Evolutionary conservation across 1,140 invertebrate genomes (phyloP).

Genomic region (Limonius californicus): DNA sequence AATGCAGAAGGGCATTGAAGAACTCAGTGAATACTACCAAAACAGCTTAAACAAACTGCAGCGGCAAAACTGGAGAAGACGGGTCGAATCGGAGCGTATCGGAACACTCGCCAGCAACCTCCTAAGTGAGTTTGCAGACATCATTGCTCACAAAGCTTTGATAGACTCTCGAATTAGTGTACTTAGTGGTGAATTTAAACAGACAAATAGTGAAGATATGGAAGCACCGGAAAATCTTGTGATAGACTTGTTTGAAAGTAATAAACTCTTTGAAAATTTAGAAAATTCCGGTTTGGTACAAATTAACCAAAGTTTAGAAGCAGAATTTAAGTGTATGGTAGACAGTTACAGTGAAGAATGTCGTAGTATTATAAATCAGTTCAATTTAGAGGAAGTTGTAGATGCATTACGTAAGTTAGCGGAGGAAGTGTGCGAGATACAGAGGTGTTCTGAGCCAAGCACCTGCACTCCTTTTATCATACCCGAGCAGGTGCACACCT

Average conservation of each 20-base stretch:
- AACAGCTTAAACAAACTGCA: constrained; percentile 52
- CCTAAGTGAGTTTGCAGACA: constrained; percentile 67
- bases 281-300: constrained; percentile 36
- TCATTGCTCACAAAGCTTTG: constrained; percentile 71
- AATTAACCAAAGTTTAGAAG: constrained; percentile 39
- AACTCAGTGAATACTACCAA: constrained; percentile 63
- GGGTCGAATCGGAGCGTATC: constrained; percentile 50
- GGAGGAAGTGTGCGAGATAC: constrained; percentile 12
- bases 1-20: constrained; percentile 62
- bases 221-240: constrained; percentile 5
- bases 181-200: constrained; percentile 49
- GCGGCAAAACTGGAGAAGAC: constrained; percentile 43
- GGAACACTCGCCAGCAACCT: constrained; percentile 51
- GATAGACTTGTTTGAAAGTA: constrained; percentile 25
- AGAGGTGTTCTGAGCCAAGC: neutral
- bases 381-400: constrained; percentile 11
- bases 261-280: constrained; percentile 30
- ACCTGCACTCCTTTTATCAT: neutral
- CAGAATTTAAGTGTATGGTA: constrained; percentile 43
- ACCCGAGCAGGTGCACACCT: constrained; percentile 26
- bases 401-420: constrained; percentile 5
- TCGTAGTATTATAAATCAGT: constrained; percentile 21
- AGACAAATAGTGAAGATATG: constrained; percentile 15
- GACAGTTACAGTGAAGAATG: constrained; percentile 34
- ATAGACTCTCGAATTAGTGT: constrained; percentile 67